Base-by-base conservation (phyloP, 2,888 invertebrate genomes). In the Pecten maximus region DNA sequence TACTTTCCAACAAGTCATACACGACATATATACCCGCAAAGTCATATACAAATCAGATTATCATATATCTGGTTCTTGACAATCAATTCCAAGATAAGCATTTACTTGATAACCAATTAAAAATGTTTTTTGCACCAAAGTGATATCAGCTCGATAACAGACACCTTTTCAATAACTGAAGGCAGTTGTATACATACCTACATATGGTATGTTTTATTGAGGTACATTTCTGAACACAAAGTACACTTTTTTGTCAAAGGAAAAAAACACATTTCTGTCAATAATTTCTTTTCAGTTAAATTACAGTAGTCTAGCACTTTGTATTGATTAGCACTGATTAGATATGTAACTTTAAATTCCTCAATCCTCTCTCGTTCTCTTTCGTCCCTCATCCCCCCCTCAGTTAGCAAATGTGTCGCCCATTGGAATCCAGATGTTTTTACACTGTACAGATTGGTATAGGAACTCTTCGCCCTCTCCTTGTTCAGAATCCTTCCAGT, bases 401-500 rank as follows among this genome's bases (percentile, higher is more conserved):
- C 94, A 97, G 93, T 97, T 97, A 35, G 97, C 97, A 95, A 96
- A 97, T 35, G 97, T 97, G 87, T 97, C 97, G 19, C 97, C 97
- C 96, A 97, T 96, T 16, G 97, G 97, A 6, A 97, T 95, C 97
- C 97, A 97, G 90, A 97, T 95, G 89, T 96, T 97, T 93, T 97
- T 97, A 60, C 94, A 94, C 91, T 97, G 96, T 10, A 96, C 95
- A 0, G 97, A 95, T 44, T 97, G 97, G 89, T 96, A 96, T 16
- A 97, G 94, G 89, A 97, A 97, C 93, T 97, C 97, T 88, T 96
- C 96, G 2, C 97, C 96, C 54, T 96, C 95, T 16, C 96, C 96
- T 89, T 96, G 95, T 60, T 95, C 94, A 23, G 93, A 54, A 54
- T 95, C 94, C 3, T 93, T 91, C 96, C 97, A 97, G 92, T 97